Evolutionary conservation across 2,113 vertebrate genomes (phyloP).

Genomic region (Takifugu bimaculatus): DNA sequence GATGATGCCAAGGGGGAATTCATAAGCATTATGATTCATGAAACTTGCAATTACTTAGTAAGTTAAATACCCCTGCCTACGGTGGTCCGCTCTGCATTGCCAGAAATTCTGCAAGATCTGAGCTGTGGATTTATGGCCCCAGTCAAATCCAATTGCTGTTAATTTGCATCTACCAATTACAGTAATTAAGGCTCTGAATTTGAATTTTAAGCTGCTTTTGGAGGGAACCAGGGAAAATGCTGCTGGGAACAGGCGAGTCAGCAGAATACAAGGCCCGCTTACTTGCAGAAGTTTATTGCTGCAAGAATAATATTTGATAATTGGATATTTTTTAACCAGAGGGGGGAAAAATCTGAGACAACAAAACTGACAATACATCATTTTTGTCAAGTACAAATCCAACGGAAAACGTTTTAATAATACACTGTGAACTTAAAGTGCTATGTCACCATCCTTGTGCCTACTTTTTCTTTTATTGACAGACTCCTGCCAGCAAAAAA

Average conservation of each 20-base stretch:
- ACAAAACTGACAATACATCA: slow-evolving; percentile 42
- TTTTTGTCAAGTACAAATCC: slow-evolving; percentile 28
- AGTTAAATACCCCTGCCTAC: slow-evolving; percentile 67
- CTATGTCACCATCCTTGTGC: too few species aligned
- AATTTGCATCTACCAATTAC: slow-evolving; percentile 77
- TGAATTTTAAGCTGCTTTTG: slow-evolving; percentile 51
- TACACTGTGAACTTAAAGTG: too few species aligned
- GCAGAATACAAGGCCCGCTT: slow-evolving; percentile 44
- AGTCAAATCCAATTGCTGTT: slow-evolving; percentile 76
- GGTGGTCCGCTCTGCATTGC: slow-evolving; percentile 63
- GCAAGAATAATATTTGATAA: slow-evolving; percentile 47
- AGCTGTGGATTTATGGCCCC: slow-evolving; percentile 73
- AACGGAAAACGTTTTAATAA: too few species aligned
- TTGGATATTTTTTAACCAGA: slow-evolving; percentile 35
- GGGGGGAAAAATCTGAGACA: slow-evolving; percentile 36
- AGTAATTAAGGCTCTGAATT: slow-evolving; percentile 69
- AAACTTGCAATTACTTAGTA: slow-evolving; percentile 72
- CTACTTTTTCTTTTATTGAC: too few species aligned
- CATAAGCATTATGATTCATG: slow-evolving; percentile 72
- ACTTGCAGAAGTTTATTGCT: slow-evolving; percentile 23
- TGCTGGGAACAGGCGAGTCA: slow-evolving; percentile 50
- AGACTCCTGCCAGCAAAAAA: too few species aligned
- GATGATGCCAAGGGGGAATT: slow-evolving; percentile 54
- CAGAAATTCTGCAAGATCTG: slow-evolving; percentile 65
- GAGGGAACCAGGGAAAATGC: slow-evolving; percentile 34